Base-by-base conservation (phyloP, 2,113 vertebrate genomes). In the Oryzias celebensis region DNA sequence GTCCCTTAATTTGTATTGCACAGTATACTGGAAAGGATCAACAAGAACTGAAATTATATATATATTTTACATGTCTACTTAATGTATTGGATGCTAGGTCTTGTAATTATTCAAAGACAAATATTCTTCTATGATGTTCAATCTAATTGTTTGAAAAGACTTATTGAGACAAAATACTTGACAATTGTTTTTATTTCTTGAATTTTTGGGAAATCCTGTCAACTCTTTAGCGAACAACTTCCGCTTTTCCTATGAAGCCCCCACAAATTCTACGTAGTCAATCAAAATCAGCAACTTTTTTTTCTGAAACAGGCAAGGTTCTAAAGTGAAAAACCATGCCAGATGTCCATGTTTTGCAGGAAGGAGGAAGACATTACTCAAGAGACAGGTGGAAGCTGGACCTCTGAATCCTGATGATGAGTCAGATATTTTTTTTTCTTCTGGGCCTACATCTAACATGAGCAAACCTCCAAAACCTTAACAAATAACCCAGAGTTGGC, bases 401-500 rank as follows among this genome's bases (percentile, higher is more conserved):
- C 20, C 41, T 53, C 18, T 16, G 4, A 45, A 13, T 23, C 52
- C 47, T 46, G 26, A 51, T 31, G 14, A 43, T 41, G 51, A 58
- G 52, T 52, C 54, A 73, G 62, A 36, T 6, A 28, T 36, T 36
- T 36, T 28, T 81, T 65, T 68, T 60, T 69, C n/a, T n/a, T 36
- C 60, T 70, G 52, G 45, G 10, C 44, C 44, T 65, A 16, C 15
- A 43, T 71, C 46, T 48, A 60, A 46, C 60, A 59, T 50, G 49
- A 50, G 42, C 23, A 71, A 64, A 71, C 47, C 52, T 3, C 58
- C 62, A 55, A 71, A 68, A 65, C 45, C 64, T 69, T 62, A 68
- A 65, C 59, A 74, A 78, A 78, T 46, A 57, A 50, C 24, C 41
- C 49, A 59, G 26, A 68, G 28, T 18, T 43, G 28, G 53, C 47